phyloP scores from a whole-genome alignment of 2,888 invertebrate species.

The Napeogenes sylphis region DNA sequence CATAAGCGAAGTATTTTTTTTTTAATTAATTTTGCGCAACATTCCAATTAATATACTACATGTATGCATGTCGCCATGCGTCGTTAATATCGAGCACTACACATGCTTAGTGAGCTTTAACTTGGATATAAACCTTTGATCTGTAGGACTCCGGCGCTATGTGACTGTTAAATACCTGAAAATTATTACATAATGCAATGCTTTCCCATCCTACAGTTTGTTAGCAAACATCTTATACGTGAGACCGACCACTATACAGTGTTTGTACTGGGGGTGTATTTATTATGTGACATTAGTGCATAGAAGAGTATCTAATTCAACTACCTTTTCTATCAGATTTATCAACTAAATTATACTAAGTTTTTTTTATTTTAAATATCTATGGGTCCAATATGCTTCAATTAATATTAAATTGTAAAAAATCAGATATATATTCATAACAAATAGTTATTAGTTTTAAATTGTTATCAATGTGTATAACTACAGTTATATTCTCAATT shows the following conservation, averaged over 20 bases:
- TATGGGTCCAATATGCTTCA: too few species aligned
- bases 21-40: conserved; percentile 24
- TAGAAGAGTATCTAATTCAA: neutral
- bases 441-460: too few species aligned
- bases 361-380: too few species aligned
- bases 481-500: too few species aligned
- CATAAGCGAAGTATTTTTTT: conserved; percentile 24
- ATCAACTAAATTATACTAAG: too few species aligned
- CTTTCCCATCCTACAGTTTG: conserved; percentile 46
- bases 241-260: neutral
- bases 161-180: conserved; percentile 97
- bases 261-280: neutral
- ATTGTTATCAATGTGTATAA: too few species aligned
- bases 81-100: conserved; percentile 56
- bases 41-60: conserved; percentile 15
- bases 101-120: conserved; percentile 73
- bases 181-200: conserved; percentile 77
- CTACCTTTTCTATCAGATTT: neutral
- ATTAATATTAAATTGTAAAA: too few species aligned
- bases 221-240: conserved; percentile 14
- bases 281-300: conserved; percentile 1
- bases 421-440: too few species aligned
- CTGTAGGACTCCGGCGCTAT: conserved; percentile 95
- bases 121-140: conserved; percentile 89
- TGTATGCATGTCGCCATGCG: conserved; percentile 33